Conservation (phyloP, 2,113 vertebrate species). For the Hucho hucho region DNA sequence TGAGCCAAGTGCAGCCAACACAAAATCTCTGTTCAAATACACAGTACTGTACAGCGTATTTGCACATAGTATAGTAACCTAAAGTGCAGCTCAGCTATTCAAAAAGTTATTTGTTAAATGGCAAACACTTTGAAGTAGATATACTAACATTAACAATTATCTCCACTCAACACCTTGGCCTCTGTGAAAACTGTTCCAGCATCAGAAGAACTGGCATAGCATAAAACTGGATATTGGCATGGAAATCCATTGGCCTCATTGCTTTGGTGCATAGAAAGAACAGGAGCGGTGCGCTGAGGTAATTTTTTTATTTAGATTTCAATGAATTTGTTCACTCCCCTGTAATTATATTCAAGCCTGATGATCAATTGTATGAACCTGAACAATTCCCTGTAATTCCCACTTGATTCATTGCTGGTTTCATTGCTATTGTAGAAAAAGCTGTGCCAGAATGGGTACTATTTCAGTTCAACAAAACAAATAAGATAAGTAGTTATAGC, state of each 20-base stretch:
- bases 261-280: neutral
- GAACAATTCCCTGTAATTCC: conserved; percentile 1
- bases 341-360: neutral
- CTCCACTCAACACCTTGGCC: neutral
- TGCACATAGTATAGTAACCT: no score
- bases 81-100: no score
- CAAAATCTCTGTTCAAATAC: conserved; percentile 4
- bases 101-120: no score
- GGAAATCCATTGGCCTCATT: neutral
- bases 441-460: neutral
- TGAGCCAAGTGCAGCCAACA: neutral
- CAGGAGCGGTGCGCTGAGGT: neutral
- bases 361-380: neutral
- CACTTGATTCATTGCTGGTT: neutral
- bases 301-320: neutral
- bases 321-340: neutral
- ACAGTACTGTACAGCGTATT: conserved; percentile 14
- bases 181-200: neutral
- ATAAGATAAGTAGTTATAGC: conserved; percentile 13
- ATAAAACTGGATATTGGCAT: neutral
- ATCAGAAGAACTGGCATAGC: neutral
- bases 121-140: no score
- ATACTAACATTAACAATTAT: neutral
- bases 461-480: conserved; percentile 7
- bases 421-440: neutral